A percentile compares a stretch with the other conserved stretches of the same genome.
These are phyloP conservation scores for Dolichotis patagonum DNA, from an alignment of 2,113 vertebrate genomes.

Conservation along the genomic window DNA sequence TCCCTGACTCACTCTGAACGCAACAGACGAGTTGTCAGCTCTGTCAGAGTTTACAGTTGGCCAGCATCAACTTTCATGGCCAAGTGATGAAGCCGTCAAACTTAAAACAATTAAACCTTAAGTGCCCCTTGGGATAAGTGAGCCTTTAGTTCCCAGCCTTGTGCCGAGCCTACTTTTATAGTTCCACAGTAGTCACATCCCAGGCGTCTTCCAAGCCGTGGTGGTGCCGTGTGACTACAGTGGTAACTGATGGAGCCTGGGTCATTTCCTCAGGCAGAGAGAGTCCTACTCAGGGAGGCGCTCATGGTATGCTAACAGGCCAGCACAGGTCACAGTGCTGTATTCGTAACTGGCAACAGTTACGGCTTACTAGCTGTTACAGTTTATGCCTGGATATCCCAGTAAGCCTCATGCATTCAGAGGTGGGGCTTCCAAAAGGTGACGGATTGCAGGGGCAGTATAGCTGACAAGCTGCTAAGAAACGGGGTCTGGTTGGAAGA, in stretches of 20 bases:
- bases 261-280: background rate
- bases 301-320: conserved; percentile 28
- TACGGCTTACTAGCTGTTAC: background rate
- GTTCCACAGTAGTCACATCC: too few relatives aligned
- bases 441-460: background rate
- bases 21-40: background rate
- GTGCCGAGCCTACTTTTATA: background rate
- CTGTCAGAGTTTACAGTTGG: background rate
- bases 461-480: background rate
- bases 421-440: background rate
- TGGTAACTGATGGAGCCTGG: accelerated
- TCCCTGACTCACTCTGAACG: background rate
- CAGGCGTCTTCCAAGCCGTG: background rate
- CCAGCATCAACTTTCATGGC: background rate
- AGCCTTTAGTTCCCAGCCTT: background rate
- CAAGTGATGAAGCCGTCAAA: background rate
- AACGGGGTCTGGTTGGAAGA: background rate
- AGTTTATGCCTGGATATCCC: background rate
- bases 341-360: background rate
- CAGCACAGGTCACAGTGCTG: background rate
- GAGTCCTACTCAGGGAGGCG: background rate
- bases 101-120: background rate
- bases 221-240: accelerated
- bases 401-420: background rate
- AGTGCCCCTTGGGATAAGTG: background rate